phyloP scores from a whole-genome alignment of 2,113 vertebrate species.

The Austrofundulus limnaeus region DNA sequence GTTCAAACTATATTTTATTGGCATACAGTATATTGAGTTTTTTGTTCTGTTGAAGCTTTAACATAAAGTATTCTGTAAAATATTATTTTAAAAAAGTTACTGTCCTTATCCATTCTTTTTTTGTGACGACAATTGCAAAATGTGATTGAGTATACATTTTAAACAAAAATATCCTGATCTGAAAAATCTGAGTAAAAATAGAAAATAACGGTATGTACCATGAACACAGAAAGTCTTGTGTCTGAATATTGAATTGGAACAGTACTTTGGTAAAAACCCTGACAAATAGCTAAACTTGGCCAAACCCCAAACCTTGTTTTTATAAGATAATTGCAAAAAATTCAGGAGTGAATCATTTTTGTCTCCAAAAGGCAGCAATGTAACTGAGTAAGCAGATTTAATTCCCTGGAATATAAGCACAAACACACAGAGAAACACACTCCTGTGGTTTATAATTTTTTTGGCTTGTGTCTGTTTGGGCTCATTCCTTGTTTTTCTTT shows the following conservation, averaged over 20 bases:
- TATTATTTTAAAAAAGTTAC: too few relatives aligned
- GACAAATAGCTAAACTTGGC: neutral
- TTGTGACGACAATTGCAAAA: neutral
- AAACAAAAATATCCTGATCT: too few relatives aligned
- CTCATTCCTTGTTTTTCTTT: constrained; percentile 20
- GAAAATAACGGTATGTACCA: too few relatives aligned
- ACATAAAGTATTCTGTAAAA: too few relatives aligned
- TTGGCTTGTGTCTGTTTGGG: neutral
- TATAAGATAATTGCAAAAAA: neutral
- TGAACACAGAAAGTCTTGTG: too few relatives aligned
- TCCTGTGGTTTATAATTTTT: constrained; percentile 23
- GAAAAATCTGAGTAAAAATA: too few relatives aligned
- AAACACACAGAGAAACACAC: neutral
- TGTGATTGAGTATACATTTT: too few relatives aligned
- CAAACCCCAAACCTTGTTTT: neutral
- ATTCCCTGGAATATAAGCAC: neutral
- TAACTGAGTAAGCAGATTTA: neutral
- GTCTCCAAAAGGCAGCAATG: neutral
- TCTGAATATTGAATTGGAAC: neutral
- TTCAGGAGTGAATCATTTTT: neutral
- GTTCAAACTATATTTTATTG: too few relatives aligned
- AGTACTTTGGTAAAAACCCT: neutral
- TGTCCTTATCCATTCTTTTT: too few relatives aligned
- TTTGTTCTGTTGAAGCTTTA: neutral
- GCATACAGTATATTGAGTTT: too few relatives aligned